These are phyloP conservation scores for Amphilophus citrinellus DNA, from an alignment of 2,113 vertebrate species.

Conservation along the genomic window DNA sequence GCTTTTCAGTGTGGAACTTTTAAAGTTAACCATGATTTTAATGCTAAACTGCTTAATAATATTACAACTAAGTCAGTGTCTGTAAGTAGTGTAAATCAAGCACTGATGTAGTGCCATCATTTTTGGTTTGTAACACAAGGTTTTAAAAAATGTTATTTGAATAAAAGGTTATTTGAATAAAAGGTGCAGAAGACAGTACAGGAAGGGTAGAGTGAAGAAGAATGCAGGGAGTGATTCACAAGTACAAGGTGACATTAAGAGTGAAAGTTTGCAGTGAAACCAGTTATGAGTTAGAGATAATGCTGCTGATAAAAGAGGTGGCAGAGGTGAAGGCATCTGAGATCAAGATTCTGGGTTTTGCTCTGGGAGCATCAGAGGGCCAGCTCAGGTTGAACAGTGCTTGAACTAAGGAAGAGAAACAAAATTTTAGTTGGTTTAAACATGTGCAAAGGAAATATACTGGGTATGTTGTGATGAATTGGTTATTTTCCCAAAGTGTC, in stretches of 20 bases:
- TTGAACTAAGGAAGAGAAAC: background rate
- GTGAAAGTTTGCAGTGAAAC: background rate
- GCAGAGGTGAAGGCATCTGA: background rate
- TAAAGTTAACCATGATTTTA: background rate
- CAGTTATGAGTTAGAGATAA: background rate
- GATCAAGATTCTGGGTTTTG: background rate
- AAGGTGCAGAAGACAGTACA: background rate
- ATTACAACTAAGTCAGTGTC: background rate
- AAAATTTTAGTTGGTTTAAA: background rate
- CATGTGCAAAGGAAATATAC: background rate
- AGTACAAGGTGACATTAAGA: background rate
- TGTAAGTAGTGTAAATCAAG: background rate
- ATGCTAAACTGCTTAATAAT: background rate
- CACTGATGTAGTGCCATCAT: background rate
- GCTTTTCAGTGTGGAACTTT: background rate
- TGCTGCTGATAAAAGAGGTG: background rate
- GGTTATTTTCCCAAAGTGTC: conserved; percentile 24
- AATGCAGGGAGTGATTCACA: background rate
- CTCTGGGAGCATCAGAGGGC: background rate
- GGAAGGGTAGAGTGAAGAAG: background rate
- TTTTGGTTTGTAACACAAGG: background rate
- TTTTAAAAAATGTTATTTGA: background rate
- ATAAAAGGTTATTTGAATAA: background rate
- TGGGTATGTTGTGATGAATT: background rate
- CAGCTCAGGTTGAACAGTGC: background rate